Percentiles rank a stretch among this genome's conserved stretches.
These are phyloP conservation scores for Magallana ariakensis DNA, from an alignment of 1,140 invertebrate genomes.

Conservation along the genomic window DNA sequence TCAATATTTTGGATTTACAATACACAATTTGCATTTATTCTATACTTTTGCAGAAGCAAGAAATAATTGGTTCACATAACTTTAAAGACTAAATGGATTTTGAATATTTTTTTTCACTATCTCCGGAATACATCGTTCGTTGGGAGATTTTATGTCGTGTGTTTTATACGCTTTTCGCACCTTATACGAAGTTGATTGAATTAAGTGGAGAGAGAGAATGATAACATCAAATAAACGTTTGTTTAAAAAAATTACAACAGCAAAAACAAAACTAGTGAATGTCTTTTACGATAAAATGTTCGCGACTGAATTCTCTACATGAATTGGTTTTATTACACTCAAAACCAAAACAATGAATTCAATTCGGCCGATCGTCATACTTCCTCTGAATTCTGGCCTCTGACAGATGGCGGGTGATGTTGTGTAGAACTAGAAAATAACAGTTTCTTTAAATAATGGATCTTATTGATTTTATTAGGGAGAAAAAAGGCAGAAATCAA, in stretches of 20 bases:
- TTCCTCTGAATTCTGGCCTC: neutral
- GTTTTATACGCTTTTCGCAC: slow-evolving; percentile 7
- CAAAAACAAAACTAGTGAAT: neutral
- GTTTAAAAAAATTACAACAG: neutral
- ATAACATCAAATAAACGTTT: slow-evolving; percentile 28
- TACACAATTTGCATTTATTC: too few relatives aligned
- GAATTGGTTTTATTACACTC: neutral
- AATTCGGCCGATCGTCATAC: neutral
- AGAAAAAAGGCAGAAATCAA: slow-evolving; percentile 36
- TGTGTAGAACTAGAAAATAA: slow-evolving; percentile 36
- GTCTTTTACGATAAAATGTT: neutral
- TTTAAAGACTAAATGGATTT: slow-evolving; percentile 32
- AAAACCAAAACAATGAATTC: neutral
- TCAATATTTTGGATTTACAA: too few relatives aligned
- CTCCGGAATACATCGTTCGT: neutral
- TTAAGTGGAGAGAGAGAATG: slow-evolving; percentile 10
- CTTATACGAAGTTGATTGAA: slow-evolving; percentile 18
- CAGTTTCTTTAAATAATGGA: slow-evolving; percentile 39
- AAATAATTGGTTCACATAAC: neutral
- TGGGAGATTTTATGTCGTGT: neutral
- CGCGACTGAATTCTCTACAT: neutral
- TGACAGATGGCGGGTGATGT: slow-evolving; percentile 40
- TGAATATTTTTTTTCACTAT: neutral
- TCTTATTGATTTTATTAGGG: slow-evolving; percentile 37
- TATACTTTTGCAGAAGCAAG: neutral